Conservation (phyloP, 1,140 invertebrate genomes). For the Amphibalanus amphitrite region DNA sequence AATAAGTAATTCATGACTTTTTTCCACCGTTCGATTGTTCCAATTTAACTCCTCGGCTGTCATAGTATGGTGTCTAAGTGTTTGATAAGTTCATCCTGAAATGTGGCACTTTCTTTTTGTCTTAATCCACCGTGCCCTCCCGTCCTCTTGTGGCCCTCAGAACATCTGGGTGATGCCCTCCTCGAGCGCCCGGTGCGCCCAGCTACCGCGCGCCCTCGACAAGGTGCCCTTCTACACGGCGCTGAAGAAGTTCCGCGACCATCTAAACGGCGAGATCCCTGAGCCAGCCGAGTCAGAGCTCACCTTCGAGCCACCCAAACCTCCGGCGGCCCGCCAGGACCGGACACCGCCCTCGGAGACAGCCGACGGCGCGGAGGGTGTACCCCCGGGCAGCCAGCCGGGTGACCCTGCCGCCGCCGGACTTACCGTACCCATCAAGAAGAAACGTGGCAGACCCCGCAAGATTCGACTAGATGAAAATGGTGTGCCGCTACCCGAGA, state of each 20-base stretch:
- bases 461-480: slow-evolving; percentile 20
- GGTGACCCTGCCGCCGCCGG: slow-evolving; percentile 15
- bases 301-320: slow-evolving; percentile 43
- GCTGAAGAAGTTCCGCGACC: slow-evolving; percentile 84
- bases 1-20: no score
- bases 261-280: slow-evolving; percentile 73
- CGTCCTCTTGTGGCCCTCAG: slow-evolving; percentile 37
- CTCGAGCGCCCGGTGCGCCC: slow-evolving; percentile 85
- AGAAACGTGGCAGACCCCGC: slow-evolving; percentile 22
- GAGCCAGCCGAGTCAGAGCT: slow-evolving; percentile 80
- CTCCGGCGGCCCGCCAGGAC: slow-evolving; percentile 13
- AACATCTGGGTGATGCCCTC: slow-evolving; percentile 98
- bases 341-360: no score
- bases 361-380: no score
- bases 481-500: slow-evolving; percentile 14
- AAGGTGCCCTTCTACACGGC: slow-evolving; percentile 94
- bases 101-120: no score
- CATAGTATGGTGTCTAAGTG: no score
- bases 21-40: no score
- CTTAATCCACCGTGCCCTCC: no score
- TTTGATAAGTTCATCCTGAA: no score
- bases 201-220: slow-evolving; percentile 82
- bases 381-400: no score
- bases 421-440: slow-evolving; percentile 20
- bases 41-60: no score